phyloP scores from a whole-genome alignment of 2,888 invertebrate species.

The Noctua pronuba region DNA sequence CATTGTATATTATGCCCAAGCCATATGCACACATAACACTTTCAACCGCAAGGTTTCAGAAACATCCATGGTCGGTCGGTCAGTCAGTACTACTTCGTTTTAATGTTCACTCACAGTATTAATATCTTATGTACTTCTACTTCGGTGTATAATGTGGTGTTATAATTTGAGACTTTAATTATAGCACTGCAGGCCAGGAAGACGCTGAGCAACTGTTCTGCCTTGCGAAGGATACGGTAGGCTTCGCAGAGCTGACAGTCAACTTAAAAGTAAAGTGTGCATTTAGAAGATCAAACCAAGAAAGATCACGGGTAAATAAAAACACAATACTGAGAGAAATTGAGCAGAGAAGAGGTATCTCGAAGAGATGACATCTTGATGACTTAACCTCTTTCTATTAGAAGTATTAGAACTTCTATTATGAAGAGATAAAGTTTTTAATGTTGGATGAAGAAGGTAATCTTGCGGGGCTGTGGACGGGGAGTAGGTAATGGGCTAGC shows the following conservation, averaged over 20 bases:
- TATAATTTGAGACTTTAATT: slow-evolving; percentile 1
- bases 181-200: slow-evolving; percentile 1
- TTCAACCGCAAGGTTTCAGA: slow-evolving; percentile 40
- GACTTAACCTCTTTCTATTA: too few species aligned
- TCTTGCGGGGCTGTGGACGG: too few species aligned
- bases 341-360: neutral
- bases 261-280: neutral
- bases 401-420: neutral
- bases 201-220: neutral
- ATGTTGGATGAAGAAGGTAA: neutral
- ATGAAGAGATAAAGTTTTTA: neutral
- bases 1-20: slow-evolving; percentile 5
- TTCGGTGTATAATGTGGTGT: slow-evolving; percentile 9
- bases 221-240: neutral
- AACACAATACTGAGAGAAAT: neutral
- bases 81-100: neutral
- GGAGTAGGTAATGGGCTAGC: too few species aligned
- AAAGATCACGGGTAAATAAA: neutral
- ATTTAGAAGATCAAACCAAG: neutral
- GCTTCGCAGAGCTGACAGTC: neutral
- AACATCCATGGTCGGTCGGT: slow-evolving; percentile 4
- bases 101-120: slow-evolving; percentile 10
- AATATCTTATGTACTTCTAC: slow-evolving; percentile 9
- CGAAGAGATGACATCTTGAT: neutral
- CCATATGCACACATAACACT: slow-evolving; percentile 26